Percentiles rank a stretch among this genome's conserved stretches.
phyloP scores from a whole-genome alignment of 2,797 vertebrate genomes.

The Craterocephalus amniculus region DNA sequence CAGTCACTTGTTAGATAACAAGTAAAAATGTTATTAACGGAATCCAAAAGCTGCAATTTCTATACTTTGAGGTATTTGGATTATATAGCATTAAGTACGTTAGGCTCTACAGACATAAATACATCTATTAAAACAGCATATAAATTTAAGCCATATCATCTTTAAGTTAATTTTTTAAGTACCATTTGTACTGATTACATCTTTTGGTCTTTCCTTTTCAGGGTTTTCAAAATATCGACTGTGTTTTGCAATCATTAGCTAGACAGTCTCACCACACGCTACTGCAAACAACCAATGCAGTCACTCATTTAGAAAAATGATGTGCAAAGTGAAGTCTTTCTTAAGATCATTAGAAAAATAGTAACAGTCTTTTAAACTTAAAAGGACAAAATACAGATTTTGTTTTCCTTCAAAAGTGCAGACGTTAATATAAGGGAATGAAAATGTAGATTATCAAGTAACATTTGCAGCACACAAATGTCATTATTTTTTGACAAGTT shows the following conservation, averaged over 20 bases:
- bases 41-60: slow-evolving; percentile 49
- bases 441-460: slow-evolving; percentile 30
- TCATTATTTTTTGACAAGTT: slow-evolving; percentile 19
- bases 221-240: slow-evolving; percentile 10
- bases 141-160: slow-evolving; percentile 33
- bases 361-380: slow-evolving; percentile 66
- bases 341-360: slow-evolving; percentile 69
- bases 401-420: slow-evolving; percentile 67
- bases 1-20: slow-evolving; percentile 34
- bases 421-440: slow-evolving; percentile 43
- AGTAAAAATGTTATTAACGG: slow-evolving; percentile 44
- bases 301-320: slow-evolving; percentile 54
- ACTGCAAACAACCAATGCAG: slow-evolving; percentile 33
- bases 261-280: slow-evolving; percentile 23
- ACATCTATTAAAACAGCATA: slow-evolving; percentile 48
- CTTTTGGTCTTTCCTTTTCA: slow-evolving; percentile 24
- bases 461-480: slow-evolving; percentile 11
- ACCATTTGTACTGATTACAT: slow-evolving; percentile 13
- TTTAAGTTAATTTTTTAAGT: slow-evolving; percentile 23
- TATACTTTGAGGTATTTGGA: slow-evolving; percentile 72
- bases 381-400: slow-evolving; percentile 61
- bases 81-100: slow-evolving; percentile 42
- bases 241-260: slow-evolving; percentile 2
- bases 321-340: slow-evolving; percentile 68
- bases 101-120: slow-evolving; percentile 54